phyloP scores from a whole-genome alignment of 2,797 vertebrate genomes.

The Vireo griseus region DNA sequence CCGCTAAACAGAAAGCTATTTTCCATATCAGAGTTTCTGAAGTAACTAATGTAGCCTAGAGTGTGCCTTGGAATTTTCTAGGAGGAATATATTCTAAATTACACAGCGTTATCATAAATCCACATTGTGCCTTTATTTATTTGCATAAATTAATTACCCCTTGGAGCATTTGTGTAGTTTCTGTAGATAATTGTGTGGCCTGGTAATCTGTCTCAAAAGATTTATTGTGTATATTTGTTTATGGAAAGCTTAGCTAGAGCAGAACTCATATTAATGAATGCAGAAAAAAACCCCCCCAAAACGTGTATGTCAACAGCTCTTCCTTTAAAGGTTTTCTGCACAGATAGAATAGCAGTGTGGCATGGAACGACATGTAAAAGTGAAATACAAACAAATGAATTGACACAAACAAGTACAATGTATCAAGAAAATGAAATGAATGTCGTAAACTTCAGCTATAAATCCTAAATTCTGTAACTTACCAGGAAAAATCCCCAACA shows the following conservation, averaged over 20 bases:
- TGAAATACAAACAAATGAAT: not conserved
- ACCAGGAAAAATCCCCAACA: fast-evolving
- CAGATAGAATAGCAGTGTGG: not conserved
- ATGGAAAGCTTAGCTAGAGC: not conserved
- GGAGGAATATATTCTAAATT: not conserved
- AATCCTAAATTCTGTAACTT: not conserved
- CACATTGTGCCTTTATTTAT: not conserved
- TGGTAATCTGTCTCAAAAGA: not conserved
- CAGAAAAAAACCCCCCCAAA: not conserved
- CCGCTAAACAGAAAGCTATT: not conserved
- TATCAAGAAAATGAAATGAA: not conserved
- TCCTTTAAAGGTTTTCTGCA: not conserved
- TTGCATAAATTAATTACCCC: not conserved
- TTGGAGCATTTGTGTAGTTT: not conserved
- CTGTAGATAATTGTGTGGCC: not conserved
- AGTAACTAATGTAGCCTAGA: not conserved
- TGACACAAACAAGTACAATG: not conserved
- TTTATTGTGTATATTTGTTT: not conserved
- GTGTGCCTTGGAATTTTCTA: not conserved
- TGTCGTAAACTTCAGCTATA: not conserved
- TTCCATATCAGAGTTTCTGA: not conserved
- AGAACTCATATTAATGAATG: not conserved
- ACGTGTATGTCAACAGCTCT: not conserved
- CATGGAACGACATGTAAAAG: not conserved
- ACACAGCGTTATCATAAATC: not conserved